Conservation (phyloP, 2,113 vertebrate genomes). For the Montifringilla adamsi region DNA sequence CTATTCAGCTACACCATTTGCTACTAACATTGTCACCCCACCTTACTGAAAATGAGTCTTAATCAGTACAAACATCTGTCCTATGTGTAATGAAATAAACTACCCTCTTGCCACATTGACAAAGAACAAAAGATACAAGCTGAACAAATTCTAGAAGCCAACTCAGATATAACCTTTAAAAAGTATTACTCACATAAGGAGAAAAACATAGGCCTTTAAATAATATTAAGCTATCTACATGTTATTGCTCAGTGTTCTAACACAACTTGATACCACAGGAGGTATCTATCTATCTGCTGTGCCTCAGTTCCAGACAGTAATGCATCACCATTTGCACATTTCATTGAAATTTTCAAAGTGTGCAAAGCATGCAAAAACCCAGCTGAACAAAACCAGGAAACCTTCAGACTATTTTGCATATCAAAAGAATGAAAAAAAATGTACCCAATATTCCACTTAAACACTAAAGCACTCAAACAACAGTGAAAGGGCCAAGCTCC, state of each 20-base stretch:
- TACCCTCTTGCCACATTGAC: background rate
- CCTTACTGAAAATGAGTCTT: background rate
- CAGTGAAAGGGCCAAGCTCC: background rate
- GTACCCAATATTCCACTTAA: background rate
- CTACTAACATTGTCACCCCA: background rate
- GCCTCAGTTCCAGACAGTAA: background rate
- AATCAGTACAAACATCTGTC: background rate
- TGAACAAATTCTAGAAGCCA: background rate
- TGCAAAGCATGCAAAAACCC: background rate
- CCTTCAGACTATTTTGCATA: background rate
- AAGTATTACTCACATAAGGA: background rate
- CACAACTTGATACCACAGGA: background rate
- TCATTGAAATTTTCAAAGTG: background rate
- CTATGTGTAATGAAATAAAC: background rate
- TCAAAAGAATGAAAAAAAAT: background rate
- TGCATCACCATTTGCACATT: background rate
- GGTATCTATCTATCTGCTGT: background rate
- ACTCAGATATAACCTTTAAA: slow-evolving; percentile 10
- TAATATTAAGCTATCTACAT: background rate
- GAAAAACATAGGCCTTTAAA: background rate
- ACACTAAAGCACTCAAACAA: background rate
- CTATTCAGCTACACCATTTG: background rate
- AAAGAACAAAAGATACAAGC: background rate
- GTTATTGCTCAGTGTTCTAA: background rate
- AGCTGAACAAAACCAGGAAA: background rate